Conservation (phyloP, 2,797 vertebrate species). For the Phataginus tricuspis region DNA sequence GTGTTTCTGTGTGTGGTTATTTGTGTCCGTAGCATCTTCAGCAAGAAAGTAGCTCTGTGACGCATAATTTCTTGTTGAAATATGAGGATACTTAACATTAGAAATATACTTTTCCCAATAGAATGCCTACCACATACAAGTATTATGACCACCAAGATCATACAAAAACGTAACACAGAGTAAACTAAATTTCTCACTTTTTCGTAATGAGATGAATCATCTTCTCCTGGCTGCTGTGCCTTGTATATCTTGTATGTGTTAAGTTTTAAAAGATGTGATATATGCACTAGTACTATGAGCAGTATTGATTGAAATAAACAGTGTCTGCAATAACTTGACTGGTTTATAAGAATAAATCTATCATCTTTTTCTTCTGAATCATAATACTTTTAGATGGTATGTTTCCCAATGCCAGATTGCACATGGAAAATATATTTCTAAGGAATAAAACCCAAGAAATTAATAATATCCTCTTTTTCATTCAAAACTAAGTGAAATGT, state of each 20-base stretch:
- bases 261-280: not conserved
- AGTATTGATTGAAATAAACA: not conserved
- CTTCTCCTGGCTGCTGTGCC: not conserved
- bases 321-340: not conserved
- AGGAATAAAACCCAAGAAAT: slow-evolving; percentile 56
- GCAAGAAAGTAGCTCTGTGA: not conserved
- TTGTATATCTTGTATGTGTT: not conserved
- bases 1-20: not conserved
- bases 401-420: slow-evolving; percentile 22
- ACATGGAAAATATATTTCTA: slow-evolving; percentile 56
- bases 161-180: not conserved
- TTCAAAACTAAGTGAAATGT: slow-evolving; percentile 26
- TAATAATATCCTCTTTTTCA: slow-evolving; percentile 35
- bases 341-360: slow-evolving; percentile 12
- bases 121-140: not conserved
- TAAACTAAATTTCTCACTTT: not conserved
- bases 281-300: not conserved
- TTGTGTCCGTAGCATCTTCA: not conserved
- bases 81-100: not conserved
- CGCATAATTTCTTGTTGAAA: slow-evolving; percentile 7
- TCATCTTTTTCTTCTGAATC: slow-evolving; percentile 42
- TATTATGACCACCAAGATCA: not conserved
- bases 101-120: not conserved
- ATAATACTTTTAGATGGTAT: not conserved
- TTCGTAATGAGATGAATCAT: not conserved